A percentile compares a stretch with the other conserved stretches of the same genome.
These are phyloP conservation scores for Ctenopoma kingsleyae DNA, from an alignment of 2,797 vertebrate genomes.

Conservation along the genomic window DNA sequence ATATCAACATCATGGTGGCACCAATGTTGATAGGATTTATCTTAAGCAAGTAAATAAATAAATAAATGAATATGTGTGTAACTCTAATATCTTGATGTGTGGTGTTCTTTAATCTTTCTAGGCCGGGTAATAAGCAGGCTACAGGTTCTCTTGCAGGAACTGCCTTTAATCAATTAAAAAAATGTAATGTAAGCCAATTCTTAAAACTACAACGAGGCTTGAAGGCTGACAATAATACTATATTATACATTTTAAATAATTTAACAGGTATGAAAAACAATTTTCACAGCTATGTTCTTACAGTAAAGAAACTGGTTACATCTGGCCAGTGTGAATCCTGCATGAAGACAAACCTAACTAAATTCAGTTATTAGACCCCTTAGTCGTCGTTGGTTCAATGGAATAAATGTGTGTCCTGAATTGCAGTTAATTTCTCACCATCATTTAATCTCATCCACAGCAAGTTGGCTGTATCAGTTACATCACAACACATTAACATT, in stretches of 20 bases:
- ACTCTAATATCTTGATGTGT: no score
- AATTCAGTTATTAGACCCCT: background rate
- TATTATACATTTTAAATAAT: background rate
- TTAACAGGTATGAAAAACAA: background rate
- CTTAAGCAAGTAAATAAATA: no score
- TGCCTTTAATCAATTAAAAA: no score
- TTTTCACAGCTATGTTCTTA: background rate
- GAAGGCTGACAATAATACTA: no score
- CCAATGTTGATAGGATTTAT: no score
- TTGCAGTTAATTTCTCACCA: conserved; percentile 12
- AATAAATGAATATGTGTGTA: no score
- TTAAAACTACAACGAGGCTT: no score
- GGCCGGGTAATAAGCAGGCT: no score
- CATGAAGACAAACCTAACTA: background rate
- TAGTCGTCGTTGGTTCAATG: background rate
- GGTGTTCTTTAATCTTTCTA: no score
- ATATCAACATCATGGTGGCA: background rate
- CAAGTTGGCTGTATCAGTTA: conserved; percentile 32
- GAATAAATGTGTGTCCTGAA: conserved; percentile 4
- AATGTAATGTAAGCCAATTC: no score
- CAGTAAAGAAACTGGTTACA: background rate
- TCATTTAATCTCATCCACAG: conserved; percentile 15
- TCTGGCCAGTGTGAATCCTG: background rate
- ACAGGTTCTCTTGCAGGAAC: no score
- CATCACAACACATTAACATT: conserved; percentile 32